Evolutionary conservation across 1,140 invertebrate species (phyloP), one percentile per base, ranked within the genome.

Genomic region (Sitobion miscanthi): DNA sequence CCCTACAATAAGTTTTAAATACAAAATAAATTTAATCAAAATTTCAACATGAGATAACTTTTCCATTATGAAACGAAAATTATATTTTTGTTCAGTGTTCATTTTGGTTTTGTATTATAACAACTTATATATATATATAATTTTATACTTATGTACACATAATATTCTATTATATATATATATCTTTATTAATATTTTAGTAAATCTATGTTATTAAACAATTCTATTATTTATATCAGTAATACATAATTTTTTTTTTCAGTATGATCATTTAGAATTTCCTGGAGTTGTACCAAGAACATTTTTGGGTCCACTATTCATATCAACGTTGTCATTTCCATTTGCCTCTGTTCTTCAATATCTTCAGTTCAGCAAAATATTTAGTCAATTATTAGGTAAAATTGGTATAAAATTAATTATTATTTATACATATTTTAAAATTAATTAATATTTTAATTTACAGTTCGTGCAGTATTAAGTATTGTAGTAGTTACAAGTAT

Each of bases 251-350:
- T 94, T 95, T 95, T 94, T 94, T 94, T 96, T 97, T 95, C 95
- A 99, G 98, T 99, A 99, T 96, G 99, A 99, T 96, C 99, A 99
- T 96, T 96, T 98, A 95, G 98, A 99, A 95, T 99, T 99, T 96
- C 99, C 99, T 94, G 99, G 99, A 93, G 99, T 99, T 94, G 99
- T 99, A 90, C 99, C 99, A 87, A 96, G 99, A 94, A 98, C 98
- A 85, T 99, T 99, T 96, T 95, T 99, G 89, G 99, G 99, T 77
- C 98, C 99, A 82, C 95, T 99, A n/a, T 95, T 98, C 90, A 96
- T 99, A 94, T 97, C 98, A 2, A 95, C 96, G 62, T 94, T 99
- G 62, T 96, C 98, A n/a, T 96, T 96, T 88, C 98, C 98, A 83
- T 95, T 98, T 95, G 96, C 97, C 89, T 95, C 96, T 83, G 94